Evolutionary conservation across 2,888 invertebrate species (phyloP), one percentile per base, ranked within the genome.

Genomic region (Cancer borealis): DNA sequence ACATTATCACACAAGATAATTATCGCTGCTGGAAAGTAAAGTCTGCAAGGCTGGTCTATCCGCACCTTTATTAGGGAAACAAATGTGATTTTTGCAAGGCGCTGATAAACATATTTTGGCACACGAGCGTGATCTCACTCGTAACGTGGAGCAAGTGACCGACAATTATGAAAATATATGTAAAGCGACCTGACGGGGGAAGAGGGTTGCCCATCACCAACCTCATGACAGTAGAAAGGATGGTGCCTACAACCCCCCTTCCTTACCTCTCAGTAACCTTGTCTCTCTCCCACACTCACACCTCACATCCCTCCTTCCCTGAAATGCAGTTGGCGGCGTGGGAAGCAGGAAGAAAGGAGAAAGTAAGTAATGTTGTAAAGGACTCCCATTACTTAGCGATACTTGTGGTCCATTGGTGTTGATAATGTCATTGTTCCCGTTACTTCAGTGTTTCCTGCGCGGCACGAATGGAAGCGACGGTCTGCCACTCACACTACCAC

Each of bases 101-200:
- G 39, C 17, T 4, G 10, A 39, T 84, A 84, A 84, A 84, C 39
- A 84, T 30, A 84, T 39, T 30, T 17, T 8, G 26, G 26, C 73
- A 73, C 73, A 73, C 73, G n/a, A 73, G 10, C 30, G 10, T 30
- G 84, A 84, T 39, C 84, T 1, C 39, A 8, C 84, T 84, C 84
- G 84, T 84, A 84, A 84, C 30, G 30, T 39, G 14, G 39, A 30
- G 84, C 39, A 39, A 84, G 84, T 84, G 84, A 84, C 84, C 84
- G 84, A 39, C 84, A 84, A 84, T 84, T 84, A 84, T 84, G 84
- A 84, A 84, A 84, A 84, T 84, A 39, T 84, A 84, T 84, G 84
- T 84, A 84, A 84, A 84, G 84, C 84, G 30, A 84, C 39, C 14
- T 84, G 84, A 84, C 39, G 39, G 84, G 39, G 84, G 39, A 39